Evolutionary conservation across 2,888 invertebrate species (phyloP), one percentile per base, ranked within the genome.

Genomic region (Agonum fuliginosum): DNA sequence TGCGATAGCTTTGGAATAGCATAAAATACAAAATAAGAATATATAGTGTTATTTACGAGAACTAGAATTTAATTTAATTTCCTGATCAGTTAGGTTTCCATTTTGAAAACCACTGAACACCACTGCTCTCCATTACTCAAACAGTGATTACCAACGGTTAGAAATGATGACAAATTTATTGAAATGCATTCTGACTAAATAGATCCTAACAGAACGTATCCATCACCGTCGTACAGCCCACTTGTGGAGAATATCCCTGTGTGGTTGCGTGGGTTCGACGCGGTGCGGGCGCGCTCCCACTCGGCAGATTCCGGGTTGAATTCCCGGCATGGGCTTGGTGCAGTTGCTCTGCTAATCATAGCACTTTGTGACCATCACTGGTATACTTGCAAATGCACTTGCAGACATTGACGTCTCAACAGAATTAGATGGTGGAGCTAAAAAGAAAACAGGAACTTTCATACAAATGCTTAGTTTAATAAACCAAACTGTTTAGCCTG

Each of bases 241-340:
- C n/a, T n/a, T n/a, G n/a, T n/a, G n/a, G n/a, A n/a, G n/a, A 37
- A 12, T 37, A 37, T 37, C 37, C 37, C 54, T n/a, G n/a, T 20
- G 48, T 48, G n/a, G n/a, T n/a, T 22, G 54, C 10, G 46, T 70
- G 70, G 70, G 46, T 14, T 46, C 43, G 34, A 3, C 12, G 65
- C 24, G 19, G 43, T 43, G 46, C 17, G 58, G 58, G 58, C 17
- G 58, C 30, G 27, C 71, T 19, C 71, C 71, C 71, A 71, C 71
- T 27, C 71, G 5, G 30, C 48, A 70, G 71, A 71, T 71, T 71
- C 71, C 48, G 71, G 71, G 71, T 71, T 71, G 71, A 51, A 71
- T 71, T 71, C 71, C 48, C 48, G 48, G n/a, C 24, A 46, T 71
- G 46, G 71, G 71, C 48, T 71, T 71, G 71, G 71, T 71, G 30